Evolutionary conservation across 2,113 vertebrate genomes (phyloP).

Genomic region (Climacteris rufus): DNA sequence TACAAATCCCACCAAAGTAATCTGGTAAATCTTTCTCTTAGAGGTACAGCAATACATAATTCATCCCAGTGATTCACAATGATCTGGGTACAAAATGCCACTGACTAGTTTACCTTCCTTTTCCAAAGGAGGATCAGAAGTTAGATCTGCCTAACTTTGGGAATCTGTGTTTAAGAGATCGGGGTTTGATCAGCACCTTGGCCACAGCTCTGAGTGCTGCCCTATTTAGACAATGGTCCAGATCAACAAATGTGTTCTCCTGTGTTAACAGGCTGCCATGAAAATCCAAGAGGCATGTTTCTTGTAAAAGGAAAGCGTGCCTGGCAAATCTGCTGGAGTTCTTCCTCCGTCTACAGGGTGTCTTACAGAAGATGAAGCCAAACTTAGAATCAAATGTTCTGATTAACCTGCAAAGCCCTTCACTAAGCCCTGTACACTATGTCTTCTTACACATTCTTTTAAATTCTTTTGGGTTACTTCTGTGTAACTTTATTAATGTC

Average conservation of each 20-base stretch:
- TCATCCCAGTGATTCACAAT: not conserved
- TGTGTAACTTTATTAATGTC: not conserved
- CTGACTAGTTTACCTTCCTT: not conserved
- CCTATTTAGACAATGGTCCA: not conserved
- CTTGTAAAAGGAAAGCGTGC: not conserved
- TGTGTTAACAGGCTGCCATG: not conserved
- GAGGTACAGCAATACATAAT: not conserved
- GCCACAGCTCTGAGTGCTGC: not conserved
- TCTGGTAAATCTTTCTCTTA: not conserved
- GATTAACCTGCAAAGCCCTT: not conserved
- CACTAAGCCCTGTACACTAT: not conserved
- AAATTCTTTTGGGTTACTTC: not conserved
- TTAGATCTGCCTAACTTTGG: not conserved
- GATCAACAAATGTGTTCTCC: not conserved
- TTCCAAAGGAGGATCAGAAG: not conserved
- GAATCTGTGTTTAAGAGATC: not conserved
- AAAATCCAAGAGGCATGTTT: rapidly evolving
- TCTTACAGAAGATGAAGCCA: not conserved
- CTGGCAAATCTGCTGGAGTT: not conserved
- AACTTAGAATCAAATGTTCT: not conserved
- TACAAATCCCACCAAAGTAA: not conserved
- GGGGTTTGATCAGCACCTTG: not conserved
- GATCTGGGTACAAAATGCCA: not conserved
- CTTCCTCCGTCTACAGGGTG: not conserved
- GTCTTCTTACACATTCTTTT: not conserved